phyloP scores from a whole-genome alignment of 2,797 vertebrate genomes.

The Brachyrhaphis roseni region DNA sequence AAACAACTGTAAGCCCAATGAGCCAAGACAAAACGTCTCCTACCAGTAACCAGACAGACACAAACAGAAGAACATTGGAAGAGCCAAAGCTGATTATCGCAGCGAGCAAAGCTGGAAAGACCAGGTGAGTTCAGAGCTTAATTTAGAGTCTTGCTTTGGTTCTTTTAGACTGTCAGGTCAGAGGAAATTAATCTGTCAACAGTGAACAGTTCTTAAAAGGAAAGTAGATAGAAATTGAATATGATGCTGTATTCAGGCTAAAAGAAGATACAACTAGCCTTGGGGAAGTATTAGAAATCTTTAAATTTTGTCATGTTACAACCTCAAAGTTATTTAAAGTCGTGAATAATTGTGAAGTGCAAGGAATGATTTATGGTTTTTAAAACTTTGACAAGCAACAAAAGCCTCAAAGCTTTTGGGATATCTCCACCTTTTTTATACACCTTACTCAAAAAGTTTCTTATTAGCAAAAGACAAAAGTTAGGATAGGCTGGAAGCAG shows the following conservation, averaged over 20 bases:
- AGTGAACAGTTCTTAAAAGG: slow-evolving; percentile 3
- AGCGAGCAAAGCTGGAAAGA: slow-evolving; percentile 51
- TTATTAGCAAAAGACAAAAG: not conserved
- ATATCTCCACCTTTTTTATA: not conserved
- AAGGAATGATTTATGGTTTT: not conserved
- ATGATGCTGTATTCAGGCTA: not conserved
- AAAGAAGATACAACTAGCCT: not conserved
- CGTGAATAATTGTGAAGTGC: not conserved
- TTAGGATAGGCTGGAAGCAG: not conserved
- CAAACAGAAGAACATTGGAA: slow-evolving; percentile 48
- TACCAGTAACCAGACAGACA: slow-evolving; percentile 18
- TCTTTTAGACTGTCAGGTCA: not conserved
- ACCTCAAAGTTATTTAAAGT: not conserved
- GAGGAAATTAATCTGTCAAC: not conserved
- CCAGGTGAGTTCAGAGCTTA: slow-evolving; percentile 61
- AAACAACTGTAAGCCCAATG: slow-evolving; percentile 15
- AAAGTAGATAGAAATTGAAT: not conserved
- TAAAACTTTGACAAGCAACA: not conserved
- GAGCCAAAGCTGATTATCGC: slow-evolving; percentile 20
- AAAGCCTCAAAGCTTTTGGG: not conserved
- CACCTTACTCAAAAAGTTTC: not conserved
- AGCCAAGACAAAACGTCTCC: slow-evolving; percentile 29
- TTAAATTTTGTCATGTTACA: not conserved
- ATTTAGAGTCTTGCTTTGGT: slow-evolving; percentile 34
- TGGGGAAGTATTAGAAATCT: not conserved